Evolutionary conservation across 2,888 invertebrate species (phyloP).

Genomic region (Acleris sparsana): DNA sequence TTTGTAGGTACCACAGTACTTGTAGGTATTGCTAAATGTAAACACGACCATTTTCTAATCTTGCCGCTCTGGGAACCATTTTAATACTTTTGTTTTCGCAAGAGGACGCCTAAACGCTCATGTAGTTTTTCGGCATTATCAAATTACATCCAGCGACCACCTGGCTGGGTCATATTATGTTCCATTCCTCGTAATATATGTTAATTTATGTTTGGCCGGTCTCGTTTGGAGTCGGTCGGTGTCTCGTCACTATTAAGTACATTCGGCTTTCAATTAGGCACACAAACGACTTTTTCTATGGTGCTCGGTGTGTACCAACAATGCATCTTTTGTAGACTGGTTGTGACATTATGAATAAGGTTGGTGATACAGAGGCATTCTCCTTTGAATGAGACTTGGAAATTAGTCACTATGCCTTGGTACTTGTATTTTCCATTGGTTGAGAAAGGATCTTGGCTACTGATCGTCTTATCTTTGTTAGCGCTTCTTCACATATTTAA

Average conservation of each 20-base stretch:
- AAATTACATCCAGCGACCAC: slow-evolving; percentile 64
- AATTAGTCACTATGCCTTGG: neutral
- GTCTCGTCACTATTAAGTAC: slow-evolving; percentile 51
- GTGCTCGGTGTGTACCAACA: slow-evolving; percentile 5
- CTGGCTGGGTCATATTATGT: slow-evolving; percentile 54
- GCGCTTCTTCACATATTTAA: slow-evolving; percentile 31
- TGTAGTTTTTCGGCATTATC: slow-evolving; percentile 64
- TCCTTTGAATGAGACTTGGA: slow-evolving; percentile 1
- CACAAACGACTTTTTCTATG: slow-evolving; percentile 37
- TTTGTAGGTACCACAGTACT: too few relatives aligned
- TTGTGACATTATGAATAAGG: slow-evolving; percentile 14
- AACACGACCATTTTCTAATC: slow-evolving; percentile 11
- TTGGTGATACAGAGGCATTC: neutral
- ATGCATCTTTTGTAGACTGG: slow-evolving; percentile 16
- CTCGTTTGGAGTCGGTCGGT: slow-evolving; percentile 36
- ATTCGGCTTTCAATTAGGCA: slow-evolving; percentile 47
- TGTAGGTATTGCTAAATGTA: neutral
- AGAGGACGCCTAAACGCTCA: slow-evolving; percentile 48
- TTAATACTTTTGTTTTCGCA: slow-evolving; percentile 44
- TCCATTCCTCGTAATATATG: slow-evolving; percentile 52
- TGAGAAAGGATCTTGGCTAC: slow-evolving; percentile 7
- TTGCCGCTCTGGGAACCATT: slow-evolving; percentile 5
- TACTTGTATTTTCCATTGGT: slow-evolving; percentile 6
- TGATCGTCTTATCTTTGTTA: slow-evolving; percentile 24
- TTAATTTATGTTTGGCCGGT: slow-evolving; percentile 49